Evolutionary conservation across 1,140 invertebrate genomes (phyloP).

Genomic region (Drosophila jambulina): DNA sequence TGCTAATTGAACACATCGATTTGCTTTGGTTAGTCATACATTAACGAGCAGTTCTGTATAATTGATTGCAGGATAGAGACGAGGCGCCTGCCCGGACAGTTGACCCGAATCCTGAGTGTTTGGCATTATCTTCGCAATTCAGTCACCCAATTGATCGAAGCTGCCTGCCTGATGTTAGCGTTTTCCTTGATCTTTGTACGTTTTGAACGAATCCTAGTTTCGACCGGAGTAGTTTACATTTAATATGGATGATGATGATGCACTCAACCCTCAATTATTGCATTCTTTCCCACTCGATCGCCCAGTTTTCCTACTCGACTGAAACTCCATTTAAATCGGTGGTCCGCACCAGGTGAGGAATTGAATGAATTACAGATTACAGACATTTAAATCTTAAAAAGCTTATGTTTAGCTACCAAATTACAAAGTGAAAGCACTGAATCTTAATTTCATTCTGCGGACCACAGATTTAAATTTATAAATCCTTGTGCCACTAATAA

Average conservation of each 20-base stretch:
- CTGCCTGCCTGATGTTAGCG: slow-evolving; percentile 16
- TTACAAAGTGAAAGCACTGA: not conserved
- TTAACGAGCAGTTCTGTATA: slow-evolving; percentile 23
- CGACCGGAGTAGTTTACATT: slow-evolving; percentile 7
- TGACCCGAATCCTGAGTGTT: slow-evolving; percentile 14
- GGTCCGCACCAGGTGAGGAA: not conserved
- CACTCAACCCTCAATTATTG: slow-evolving; percentile 15
- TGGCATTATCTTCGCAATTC: slow-evolving; percentile 35
- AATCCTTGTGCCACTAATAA: slow-evolving; percentile 30
- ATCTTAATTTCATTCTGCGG: not conserved
- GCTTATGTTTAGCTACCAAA: not conserved
- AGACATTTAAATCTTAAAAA: too few relatives aligned
- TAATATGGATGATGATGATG: slow-evolving; percentile 10
- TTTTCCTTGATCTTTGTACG: slow-evolving; percentile 29
- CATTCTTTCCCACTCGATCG: slow-evolving; percentile 23
- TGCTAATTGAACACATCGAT: slow-evolving; percentile 46
- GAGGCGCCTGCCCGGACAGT: not conserved
- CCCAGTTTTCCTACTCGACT: slow-evolving; percentile 11
- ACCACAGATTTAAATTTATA: slow-evolving; percentile 2
- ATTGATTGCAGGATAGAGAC: slow-evolving; percentile 33
- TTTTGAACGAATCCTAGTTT: slow-evolving; percentile 31
- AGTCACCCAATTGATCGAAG: slow-evolving; percentile 38
- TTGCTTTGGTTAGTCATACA: slow-evolving; percentile 15
- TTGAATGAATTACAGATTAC: not conserved
- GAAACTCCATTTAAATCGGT: slow-evolving; percentile 4